phyloP scores from a whole-genome alignment of 2,888 invertebrate species.

The Limenitis arthemis region DNA sequence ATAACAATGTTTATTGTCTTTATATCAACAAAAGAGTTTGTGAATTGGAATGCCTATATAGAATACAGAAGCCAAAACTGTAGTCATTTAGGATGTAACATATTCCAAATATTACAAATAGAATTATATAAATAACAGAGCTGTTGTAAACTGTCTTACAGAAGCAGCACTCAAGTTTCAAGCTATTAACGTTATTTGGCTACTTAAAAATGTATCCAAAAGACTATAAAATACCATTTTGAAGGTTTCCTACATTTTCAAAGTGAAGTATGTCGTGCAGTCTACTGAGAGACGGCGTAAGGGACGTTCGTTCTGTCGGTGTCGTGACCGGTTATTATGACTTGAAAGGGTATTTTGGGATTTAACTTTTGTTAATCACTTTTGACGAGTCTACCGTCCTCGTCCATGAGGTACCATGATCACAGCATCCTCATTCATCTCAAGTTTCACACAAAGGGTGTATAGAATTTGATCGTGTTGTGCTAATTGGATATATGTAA shows the following conservation, averaged over 20 bases:
- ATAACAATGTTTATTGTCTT: too few species aligned
- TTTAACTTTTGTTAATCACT: conserved; percentile 44
- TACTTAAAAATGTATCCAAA: too few species aligned
- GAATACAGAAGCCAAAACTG: too few species aligned
- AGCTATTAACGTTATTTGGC: too few species aligned
- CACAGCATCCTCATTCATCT: conserved; percentile 3
- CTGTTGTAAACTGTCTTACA: too few species aligned
- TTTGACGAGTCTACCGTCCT: conserved; percentile 59
- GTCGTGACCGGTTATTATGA: conserved; percentile 35
- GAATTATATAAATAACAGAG: too few species aligned
- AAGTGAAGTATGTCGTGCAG: conserved; percentile 33
- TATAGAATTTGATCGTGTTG: conserved; percentile 15
- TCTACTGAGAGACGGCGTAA: conserved; percentile 39
- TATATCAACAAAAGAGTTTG: too few species aligned
- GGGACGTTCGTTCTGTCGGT: conserved; percentile 37
- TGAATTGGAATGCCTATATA: too few species aligned
- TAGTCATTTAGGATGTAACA: too few species aligned
- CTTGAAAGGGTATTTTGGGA: conserved; percentile 55
- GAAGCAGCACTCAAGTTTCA: too few species aligned
- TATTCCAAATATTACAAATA: too few species aligned
- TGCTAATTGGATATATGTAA: conserved; percentile 25
- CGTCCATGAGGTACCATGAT: conserved; percentile 50
- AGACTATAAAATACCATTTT: background rate
- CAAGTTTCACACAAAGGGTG: too few species aligned
- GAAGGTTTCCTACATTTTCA: conserved; percentile 1